Conservation (phyloP, 2,113 vertebrate genomes). For the Ciconia maguari region DNA sequence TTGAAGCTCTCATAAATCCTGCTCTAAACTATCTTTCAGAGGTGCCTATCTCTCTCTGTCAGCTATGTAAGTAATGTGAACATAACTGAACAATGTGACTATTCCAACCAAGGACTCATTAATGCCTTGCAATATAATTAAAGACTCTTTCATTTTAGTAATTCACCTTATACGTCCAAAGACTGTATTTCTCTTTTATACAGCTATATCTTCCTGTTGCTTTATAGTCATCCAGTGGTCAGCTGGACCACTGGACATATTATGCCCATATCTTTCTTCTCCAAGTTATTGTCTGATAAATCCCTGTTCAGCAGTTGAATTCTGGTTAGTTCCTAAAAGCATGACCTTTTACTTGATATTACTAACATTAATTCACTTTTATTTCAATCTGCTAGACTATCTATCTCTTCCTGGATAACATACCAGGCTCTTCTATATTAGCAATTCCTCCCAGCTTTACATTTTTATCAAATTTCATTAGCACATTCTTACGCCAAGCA, state of each 20-base stretch:
- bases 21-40: background rate
- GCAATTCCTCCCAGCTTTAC: background rate
- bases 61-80: background rate
- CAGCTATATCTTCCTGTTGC: background rate
- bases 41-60: background rate
- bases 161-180: background rate
- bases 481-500: background rate
- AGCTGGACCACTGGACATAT: background rate
- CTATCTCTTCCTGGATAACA: background rate
- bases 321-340: background rate
- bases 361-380: constrained; percentile 35
- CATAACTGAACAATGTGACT: background rate
- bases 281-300: background rate
- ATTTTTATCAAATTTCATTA: constrained; percentile 30
- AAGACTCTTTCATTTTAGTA: background rate
- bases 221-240: background rate
- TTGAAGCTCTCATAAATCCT: background rate
- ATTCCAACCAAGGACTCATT: background rate
- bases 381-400: background rate
- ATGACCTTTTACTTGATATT: background rate
- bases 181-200: background rate
- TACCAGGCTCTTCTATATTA: background rate
- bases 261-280: background rate
- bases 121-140: background rate
- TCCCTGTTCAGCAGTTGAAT: background rate